These are phyloP conservation scores for Peribatodes rhomboidaria DNA, from an alignment of 2,888 invertebrate genomes.

Conservation along the genomic window DNA sequence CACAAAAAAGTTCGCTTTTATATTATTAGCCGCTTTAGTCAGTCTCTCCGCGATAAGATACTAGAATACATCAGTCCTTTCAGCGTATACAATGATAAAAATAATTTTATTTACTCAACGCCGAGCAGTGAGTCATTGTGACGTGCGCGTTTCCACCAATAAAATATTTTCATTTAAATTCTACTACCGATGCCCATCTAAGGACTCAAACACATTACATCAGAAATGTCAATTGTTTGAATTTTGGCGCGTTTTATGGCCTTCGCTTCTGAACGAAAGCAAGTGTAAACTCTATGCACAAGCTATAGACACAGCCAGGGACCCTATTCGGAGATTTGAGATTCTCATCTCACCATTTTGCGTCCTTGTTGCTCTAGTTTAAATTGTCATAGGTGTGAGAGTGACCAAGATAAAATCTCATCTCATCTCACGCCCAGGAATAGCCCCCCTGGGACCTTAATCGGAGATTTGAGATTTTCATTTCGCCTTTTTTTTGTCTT, in stretches of 20 bases:
- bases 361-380: no score
- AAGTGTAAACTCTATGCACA: no score
- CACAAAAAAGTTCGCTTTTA: constrained; percentile 50
- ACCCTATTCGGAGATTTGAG: no score
- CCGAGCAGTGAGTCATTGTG: constrained; percentile 75
- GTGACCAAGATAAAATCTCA: no score
- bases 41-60: constrained; percentile 62
- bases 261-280: no score
- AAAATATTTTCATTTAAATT: constrained; percentile 80
- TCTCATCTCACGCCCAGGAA: no score
- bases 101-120: constrained; percentile 62
- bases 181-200: constrained; percentile 89
- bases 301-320: no score
- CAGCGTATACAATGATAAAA: constrained; percentile 59
- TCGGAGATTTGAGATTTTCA: no score
- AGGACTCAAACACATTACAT: constrained; percentile 83
- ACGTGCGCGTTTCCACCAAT: constrained; percentile 82
- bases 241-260: constrained; percentile 56
- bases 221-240: constrained; percentile 60
- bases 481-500: no score
- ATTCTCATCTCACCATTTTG: no score
- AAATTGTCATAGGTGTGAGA: no score
- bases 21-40: constrained; percentile 54
- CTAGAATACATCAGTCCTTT: constrained; percentile 57
- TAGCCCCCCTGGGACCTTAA: no score